Evolutionary conservation across 1,140 invertebrate species (phyloP), one percentile per base, ranked within the genome.

Genomic region (Diuraphis noxia): DNA sequence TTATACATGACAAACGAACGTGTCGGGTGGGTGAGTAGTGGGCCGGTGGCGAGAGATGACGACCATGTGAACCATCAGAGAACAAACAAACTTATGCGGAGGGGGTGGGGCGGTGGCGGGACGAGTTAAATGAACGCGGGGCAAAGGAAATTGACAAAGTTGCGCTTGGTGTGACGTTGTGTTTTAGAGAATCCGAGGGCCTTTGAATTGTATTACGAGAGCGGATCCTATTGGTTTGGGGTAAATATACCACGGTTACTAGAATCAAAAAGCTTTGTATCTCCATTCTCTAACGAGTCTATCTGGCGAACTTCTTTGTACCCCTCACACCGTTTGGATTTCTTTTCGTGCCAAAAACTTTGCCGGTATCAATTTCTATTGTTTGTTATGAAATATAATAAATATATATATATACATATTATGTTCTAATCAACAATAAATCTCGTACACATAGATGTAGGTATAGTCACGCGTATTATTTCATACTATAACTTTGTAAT

Each of bases 91-190:
- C 63, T 46, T 46, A 34, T 1, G 34, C 17, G 19, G 21, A 13
- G 19, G 84, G 21, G 34, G 25, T 0, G 25, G 86, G 13, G 13
- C 0, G 43, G 21, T 3, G n/a, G 21, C 1, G 40, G 40, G 40
- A 10, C 3, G 10, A 79, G 56, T 89, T 89, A 89, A 72, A 89
- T 89, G 63, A 89, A 89, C 63, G 88, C 17, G 34, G 9, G 40
- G 56, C 56, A 88, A 88, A 38, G 88, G 88, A 90, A 90, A 79
- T 90, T 90, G 88, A 90, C 88, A 79, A 79, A 79, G 88, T 49
- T 88, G 41, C 40, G 40, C 72, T 79, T n/a, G 41, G 63, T 79
- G 19, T 79, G 63, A 40, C 23, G 81, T 86, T 13, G 72, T 79
- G 10, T 79, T 90, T 90, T 43, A 40, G 88, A 77, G 81, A 82